Evolutionary conservation across 1,140 invertebrate species (phyloP).

Genomic region (Bilobella aurantiaca): DNA sequence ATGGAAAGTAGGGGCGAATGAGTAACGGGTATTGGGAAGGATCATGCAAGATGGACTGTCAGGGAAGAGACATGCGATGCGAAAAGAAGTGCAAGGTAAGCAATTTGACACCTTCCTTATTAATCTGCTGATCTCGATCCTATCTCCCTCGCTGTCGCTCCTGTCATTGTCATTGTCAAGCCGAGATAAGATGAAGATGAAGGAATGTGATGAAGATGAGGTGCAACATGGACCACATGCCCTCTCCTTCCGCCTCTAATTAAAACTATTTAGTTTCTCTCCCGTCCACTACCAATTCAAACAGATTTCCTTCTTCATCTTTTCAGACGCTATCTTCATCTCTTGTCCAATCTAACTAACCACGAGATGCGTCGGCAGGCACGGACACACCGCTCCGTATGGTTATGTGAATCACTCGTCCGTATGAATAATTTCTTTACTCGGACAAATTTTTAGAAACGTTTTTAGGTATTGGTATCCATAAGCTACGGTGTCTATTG

Average conservation of each 20-base stretch:
- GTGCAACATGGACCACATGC: background rate
- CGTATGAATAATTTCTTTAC: too few species aligned
- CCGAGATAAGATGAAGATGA: background rate
- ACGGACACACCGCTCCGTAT: too few species aligned
- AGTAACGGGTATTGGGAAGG: background rate
- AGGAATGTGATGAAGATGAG: background rate
- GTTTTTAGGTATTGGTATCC: too few species aligned
- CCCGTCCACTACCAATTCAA: too few species aligned
- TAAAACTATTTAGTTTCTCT: background rate
- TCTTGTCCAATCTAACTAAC: too few species aligned
- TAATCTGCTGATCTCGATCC: constrained; percentile 4
- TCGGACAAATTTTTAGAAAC: too few species aligned
- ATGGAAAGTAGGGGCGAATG: background rate
- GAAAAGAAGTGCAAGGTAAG: background rate
- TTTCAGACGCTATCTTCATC: too few species aligned
- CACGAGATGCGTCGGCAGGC: too few species aligned
- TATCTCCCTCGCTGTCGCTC: background rate
- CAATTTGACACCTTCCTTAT: constrained; percentile 8
- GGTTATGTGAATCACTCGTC: too few species aligned
- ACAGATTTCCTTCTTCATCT: too few species aligned
- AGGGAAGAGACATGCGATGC: constrained; percentile 3
- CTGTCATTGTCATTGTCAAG: constrained; percentile 5
- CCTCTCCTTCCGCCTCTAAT: constrained; percentile 5
- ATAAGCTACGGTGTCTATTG: too few species aligned
- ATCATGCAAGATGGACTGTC: background rate